These are phyloP conservation scores for Albula glossodonta DNA, from an alignment of 2,113 vertebrate species.

Conservation along the genomic window DNA sequence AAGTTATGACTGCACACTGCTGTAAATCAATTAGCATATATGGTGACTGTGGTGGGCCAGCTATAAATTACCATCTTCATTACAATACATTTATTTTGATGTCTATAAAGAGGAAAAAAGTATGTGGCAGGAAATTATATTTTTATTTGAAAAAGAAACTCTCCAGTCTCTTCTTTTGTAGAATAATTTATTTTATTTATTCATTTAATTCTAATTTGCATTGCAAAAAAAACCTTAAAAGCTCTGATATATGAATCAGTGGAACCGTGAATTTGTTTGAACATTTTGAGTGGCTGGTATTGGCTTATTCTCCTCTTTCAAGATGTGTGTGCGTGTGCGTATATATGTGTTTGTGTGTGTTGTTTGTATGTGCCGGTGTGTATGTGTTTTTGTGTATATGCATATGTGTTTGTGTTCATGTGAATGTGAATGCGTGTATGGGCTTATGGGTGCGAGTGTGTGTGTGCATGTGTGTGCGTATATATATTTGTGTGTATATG, in stretches of 20 bases:
- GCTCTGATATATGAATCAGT: background rate
- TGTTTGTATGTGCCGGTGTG: no score
- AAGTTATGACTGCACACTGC: background rate
- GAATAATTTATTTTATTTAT: background rate
- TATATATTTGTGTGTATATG: no score
- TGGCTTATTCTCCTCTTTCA: background rate
- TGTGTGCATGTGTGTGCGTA: no score
- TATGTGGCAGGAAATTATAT: background rate
- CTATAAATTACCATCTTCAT: background rate
- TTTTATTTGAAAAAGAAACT: background rate
- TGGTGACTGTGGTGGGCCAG: background rate
- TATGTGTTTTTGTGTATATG: no score
- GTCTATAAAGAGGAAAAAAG: background rate
- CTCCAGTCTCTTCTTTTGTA: background rate
- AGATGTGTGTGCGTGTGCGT: no score
- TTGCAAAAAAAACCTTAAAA: background rate
- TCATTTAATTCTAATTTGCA: background rate
- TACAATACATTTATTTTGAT: background rate
- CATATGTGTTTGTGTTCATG: no score
- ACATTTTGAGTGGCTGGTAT: background rate
- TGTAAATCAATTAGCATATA: background rate
- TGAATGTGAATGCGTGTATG: no score
- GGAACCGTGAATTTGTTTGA: background rate
- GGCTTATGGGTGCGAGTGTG: no score
- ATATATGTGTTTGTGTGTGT: no score